Percentiles rank a stretch among this genome's conserved stretches.
These are phyloP conservation scores for Ceratina calcarata DNA, from an alignment of 1,140 invertebrate genomes.

Conservation along the genomic window DNA sequence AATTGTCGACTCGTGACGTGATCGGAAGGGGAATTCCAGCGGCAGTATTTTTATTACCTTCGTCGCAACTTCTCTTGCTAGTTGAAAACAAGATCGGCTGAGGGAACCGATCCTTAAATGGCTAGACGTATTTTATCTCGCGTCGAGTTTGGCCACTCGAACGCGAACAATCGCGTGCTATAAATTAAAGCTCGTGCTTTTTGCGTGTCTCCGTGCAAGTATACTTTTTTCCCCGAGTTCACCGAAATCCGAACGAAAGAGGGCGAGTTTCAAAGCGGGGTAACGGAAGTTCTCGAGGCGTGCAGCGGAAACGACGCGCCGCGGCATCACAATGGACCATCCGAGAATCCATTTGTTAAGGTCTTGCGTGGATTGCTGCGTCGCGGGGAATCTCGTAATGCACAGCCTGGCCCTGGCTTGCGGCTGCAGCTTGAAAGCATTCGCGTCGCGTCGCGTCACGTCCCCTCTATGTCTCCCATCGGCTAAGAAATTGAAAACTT, in stretches of 20 bases:
- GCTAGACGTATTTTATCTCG: too few relatives aligned
- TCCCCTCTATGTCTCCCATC: slow-evolving; percentile 1
- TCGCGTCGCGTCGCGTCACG: neutral
- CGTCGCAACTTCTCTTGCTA: neutral
- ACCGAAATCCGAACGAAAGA: neutral
- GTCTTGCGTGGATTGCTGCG: slow-evolving; percentile 8
- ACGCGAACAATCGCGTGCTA: too few relatives aligned
- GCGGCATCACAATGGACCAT: slow-evolving; percentile 22
- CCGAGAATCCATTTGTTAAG: slow-evolving; percentile 47
- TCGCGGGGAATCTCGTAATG: slow-evolving; percentile 40
- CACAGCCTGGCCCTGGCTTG: slow-evolving; percentile 4
- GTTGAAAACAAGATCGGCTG: too few relatives aligned
- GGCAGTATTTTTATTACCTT: neutral
- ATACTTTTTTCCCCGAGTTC: neutral
- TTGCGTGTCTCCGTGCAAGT: too few relatives aligned
- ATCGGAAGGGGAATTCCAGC: neutral
- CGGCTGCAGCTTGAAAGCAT: slow-evolving; percentile 15
- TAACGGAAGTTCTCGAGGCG: neutral
- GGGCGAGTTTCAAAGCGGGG: neutral
- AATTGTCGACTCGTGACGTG: neutral
- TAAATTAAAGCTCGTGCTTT: too few relatives aligned
- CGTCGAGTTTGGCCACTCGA: too few relatives aligned
- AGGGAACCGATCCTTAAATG: too few relatives aligned
- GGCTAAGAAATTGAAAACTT: slow-evolving; percentile 49
- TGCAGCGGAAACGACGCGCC: neutral